phyloP scores from a whole-genome alignment of 1,140 invertebrate genomes.

The Hyles euphorbiae region DNA sequence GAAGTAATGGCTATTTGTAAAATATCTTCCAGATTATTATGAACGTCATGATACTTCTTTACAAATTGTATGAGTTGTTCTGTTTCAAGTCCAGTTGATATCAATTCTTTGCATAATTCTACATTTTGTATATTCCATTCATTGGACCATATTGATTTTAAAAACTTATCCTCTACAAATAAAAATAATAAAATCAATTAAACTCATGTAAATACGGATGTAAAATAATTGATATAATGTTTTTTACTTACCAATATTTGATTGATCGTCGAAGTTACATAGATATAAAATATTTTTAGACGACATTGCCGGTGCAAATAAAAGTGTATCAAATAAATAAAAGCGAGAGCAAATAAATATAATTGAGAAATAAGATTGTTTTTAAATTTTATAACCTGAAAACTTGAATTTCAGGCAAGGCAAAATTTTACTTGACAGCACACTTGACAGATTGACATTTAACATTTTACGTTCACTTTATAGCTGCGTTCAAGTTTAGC shows the following conservation, averaged over 20 bases:
- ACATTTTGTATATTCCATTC: constrained; percentile 44
- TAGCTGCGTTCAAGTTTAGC: too few species aligned
- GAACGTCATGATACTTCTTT: constrained; percentile 36
- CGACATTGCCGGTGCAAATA: too few species aligned
- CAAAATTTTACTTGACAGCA: too few species aligned
- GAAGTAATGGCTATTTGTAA: constrained; percentile 38
- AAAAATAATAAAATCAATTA: not conserved
- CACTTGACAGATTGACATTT: too few species aligned
- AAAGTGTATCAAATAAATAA: too few species aligned
- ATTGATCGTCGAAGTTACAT: constrained; percentile 58
- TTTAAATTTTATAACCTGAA: constrained; percentile 3
- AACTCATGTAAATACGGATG: too few species aligned
- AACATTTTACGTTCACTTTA: too few species aligned
- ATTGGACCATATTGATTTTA: constrained; percentile 51
- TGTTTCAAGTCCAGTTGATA: constrained; percentile 29
- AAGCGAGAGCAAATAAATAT: too few species aligned
- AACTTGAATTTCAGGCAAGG: too few species aligned
- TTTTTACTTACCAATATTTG: not conserved
- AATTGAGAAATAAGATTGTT: not conserved
- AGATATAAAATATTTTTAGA: constrained; percentile 29
- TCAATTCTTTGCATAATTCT: constrained; percentile 39
- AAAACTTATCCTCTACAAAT: constrained; percentile 28
- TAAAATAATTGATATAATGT: too few species aligned
- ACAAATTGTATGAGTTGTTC: constrained; percentile 30
- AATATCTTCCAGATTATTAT: constrained; percentile 20